These are phyloP conservation scores for Parnassius apollo DNA, from an alignment of 2,888 invertebrate genomes.

Conservation along the genomic window DNA sequence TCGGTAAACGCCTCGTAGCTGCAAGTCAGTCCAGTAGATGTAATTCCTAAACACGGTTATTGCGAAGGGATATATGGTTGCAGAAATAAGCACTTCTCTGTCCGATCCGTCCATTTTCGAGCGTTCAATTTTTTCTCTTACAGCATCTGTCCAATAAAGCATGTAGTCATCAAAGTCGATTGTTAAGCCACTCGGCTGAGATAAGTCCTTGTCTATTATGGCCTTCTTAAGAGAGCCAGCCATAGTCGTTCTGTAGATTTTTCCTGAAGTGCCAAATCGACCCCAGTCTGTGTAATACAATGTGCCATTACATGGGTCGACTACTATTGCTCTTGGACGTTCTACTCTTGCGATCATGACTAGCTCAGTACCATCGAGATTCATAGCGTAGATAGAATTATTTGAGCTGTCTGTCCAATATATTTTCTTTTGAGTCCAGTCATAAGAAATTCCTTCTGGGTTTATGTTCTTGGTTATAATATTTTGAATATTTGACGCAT, in stretches of 20 bases:
- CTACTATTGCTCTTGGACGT: conserved; percentile 95
- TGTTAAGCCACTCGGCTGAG: conserved; percentile 97
- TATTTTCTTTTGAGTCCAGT: conserved; percentile 98
- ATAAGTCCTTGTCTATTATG: conserved; percentile 93
- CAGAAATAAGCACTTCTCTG: conserved; percentile 91
- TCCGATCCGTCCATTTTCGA: conserved; percentile 93
- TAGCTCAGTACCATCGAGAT: conserved; percentile 91
- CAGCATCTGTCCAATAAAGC: conserved; percentile 98
- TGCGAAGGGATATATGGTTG: conserved; percentile 97
- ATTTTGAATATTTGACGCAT: conserved; percentile 81
- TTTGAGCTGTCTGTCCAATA: conserved; percentile 99
- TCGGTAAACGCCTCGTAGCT: conserved; percentile 95
- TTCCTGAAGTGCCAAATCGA: conserved; percentile 94
- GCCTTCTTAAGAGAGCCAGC: conserved; percentile 95
- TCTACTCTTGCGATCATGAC: conserved; percentile 97
- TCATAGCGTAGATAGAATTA: conserved; percentile 97
- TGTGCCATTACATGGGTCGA: conserved; percentile 97
- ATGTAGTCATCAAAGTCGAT: conserved; percentile 96
- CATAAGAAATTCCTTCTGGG: conserved; percentile 96
- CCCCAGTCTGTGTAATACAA: conserved; percentile 98
- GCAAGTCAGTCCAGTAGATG: conserved; percentile 98
- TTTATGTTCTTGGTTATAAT: conserved; percentile 91
- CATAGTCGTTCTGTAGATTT: conserved; percentile 97
- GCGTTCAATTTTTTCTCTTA: conserved; percentile 96
- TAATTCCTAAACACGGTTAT: conserved; percentile 94